phyloP scores from a whole-genome alignment of 2,113 vertebrate genomes.

The Vidua chalybeata region DNA sequence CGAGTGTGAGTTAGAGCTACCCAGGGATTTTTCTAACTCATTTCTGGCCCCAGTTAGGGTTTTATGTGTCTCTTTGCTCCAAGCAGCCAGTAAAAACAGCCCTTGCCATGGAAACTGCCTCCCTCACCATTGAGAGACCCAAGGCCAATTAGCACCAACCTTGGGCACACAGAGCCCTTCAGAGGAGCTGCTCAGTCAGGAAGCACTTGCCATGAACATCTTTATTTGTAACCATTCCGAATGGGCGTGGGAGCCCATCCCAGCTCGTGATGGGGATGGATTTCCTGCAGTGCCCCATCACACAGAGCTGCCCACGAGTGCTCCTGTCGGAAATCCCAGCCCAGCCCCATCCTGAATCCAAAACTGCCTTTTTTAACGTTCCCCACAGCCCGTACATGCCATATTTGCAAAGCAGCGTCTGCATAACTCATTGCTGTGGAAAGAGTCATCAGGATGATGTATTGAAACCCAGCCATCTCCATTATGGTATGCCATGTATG shows the following conservation, averaged over 20 bases:
- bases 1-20: constrained; percentile 10
- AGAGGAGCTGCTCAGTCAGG: background rate
- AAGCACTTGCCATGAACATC: background rate
- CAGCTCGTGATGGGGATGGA: accelerated
- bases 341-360: background rate
- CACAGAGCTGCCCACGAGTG: accelerated
- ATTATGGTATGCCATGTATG: constrained; percentile 58
- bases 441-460: constrained; percentile 44
- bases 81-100: constrained; percentile 63
- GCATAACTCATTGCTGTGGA: constrained; percentile 14
- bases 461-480: constrained; percentile 51
- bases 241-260: accelerated
- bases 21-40: constrained; percentile 48
- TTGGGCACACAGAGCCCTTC: background rate
- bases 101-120: constrained; percentile 58
- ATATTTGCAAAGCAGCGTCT: background rate
- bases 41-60: constrained; percentile 40
- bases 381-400: background rate
- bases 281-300: background rate
- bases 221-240: background rate
- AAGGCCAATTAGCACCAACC: background rate
- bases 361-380: background rate
- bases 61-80: constrained; percentile 58
- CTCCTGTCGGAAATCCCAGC: background rate
- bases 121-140: background rate